Evolutionary conservation across 2,888 invertebrate species (phyloP), one percentile per base, ranked within the genome.

Genomic region (Dusona sp.): DNA sequence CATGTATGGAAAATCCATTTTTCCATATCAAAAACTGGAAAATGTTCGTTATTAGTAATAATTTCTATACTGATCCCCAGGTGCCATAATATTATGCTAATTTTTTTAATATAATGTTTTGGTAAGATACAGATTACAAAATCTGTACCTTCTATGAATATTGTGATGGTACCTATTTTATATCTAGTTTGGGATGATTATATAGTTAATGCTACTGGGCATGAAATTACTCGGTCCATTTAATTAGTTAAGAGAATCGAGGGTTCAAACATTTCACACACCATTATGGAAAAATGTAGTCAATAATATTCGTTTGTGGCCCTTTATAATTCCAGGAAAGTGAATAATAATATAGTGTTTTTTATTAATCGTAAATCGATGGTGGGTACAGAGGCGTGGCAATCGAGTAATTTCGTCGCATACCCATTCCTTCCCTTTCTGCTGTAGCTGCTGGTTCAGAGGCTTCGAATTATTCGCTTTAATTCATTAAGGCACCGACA

Each of bases 401-500:
- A n/a, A 78, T 86, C 77, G 79, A 75, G 65, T 74, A 36, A 74
- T 65, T 65, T 67, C 38, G 54, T 65, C 38, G 73, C 51, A 19
- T 36, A 48, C 42, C 4, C 51, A 73, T 61, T 79, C 72, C 51
- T 51, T 45, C 36, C 73, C 72, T 36, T 72, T 45, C 25, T 68
- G n/a, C 13, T 29, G 16, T 61, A 61, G 61, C 61, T 29, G 61
- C 16, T 29, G 72, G 11, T 38, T 82, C 73, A 64, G 45, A 79
- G 68, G 67, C 79, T 78, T 73, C 77, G 67, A 84, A 87, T 88
- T 88, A 87, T 86, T 86, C 84, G 84, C 83, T 86, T 83, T 86
- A 88, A 88, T 88, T 88, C 89, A 88, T 88, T 88, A 88, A 86
- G 75, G 65, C 75, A 81, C 78, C 83, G 70, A 77, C 83, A 80